Conservation (phyloP, 2,888 invertebrate genomes). For the Drosophila recens region DNA sequence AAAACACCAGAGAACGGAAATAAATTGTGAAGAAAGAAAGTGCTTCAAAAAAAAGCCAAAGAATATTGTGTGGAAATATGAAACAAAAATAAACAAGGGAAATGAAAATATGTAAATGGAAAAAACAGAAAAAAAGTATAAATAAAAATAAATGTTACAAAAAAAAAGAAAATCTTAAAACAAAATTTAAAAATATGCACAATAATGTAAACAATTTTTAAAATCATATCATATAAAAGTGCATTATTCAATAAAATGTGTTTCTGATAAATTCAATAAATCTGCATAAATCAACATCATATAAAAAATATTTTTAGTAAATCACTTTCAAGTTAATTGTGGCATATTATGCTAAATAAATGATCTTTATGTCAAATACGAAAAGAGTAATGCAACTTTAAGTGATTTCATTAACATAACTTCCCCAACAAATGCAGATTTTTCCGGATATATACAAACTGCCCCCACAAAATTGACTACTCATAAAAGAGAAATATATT, state of each 20-base stretch:
- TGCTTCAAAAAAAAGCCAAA: neutral
- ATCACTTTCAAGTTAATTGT: neutral
- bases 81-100: constrained; percentile 22
- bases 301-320: neutral
- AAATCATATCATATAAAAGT: neutral
- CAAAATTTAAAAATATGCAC: too few species aligned
- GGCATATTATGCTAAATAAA: constrained; percentile 6
- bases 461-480: too few species aligned
- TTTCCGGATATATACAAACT: constrained; percentile 1
- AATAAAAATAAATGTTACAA: neutral
- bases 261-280: neutral
- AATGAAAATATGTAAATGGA: neutral
- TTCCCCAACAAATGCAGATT: constrained; percentile 3
- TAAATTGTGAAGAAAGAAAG: constrained; percentile 26
- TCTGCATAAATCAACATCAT: too few species aligned
- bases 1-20: constrained; percentile 19
- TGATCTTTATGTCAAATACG: neutral
- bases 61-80: constrained; percentile 30
- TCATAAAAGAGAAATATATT: constrained; percentile 21
- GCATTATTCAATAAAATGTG: too few species aligned
- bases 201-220: too few species aligned
- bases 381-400: constrained; percentile 9
- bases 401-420: constrained; percentile 3
- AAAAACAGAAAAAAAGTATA: neutral
- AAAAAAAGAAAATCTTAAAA: neutral